Percentiles rank a stretch among this genome's conserved stretches.
These are phyloP conservation scores for Philopedon plagiatum DNA, from an alignment of 2,888 invertebrate species.

Conservation along the genomic window DNA sequence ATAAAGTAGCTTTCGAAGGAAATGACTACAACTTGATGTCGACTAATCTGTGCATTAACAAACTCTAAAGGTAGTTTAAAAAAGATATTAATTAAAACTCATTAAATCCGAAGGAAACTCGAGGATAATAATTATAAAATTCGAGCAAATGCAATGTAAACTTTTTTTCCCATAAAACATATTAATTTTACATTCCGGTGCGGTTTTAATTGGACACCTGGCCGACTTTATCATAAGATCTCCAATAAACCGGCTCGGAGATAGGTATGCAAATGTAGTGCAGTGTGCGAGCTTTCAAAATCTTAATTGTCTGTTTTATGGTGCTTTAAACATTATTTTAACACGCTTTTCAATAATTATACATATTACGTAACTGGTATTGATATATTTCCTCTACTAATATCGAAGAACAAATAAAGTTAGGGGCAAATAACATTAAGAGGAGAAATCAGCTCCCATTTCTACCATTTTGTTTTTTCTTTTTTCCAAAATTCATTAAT, in stretches of 20 bases:
- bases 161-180: constrained; percentile 9
- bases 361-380: no score
- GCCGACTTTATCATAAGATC: constrained; percentile 26
- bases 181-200: constrained; percentile 22
- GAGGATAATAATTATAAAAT: background rate
- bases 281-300: constrained; percentile 21
- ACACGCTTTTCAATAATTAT: background rate
- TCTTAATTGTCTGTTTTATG: constrained; percentile 11
- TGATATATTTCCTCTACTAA: no score
- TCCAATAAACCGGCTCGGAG: constrained; percentile 5
- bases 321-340: background rate
- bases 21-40: no score
- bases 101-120: constrained; percentile 2
- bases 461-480: no score
- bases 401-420: no score
- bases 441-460: no score
- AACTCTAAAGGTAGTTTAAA: no score
- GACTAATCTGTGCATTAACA: no score
- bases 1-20: no score
- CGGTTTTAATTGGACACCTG: constrained; percentile 19
- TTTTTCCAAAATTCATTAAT: no score
- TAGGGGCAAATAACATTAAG: no score
- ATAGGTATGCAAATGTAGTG: constrained; percentile 1
- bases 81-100: background rate
- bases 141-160: background rate